Evolutionary conservation across 2,888 invertebrate genomes (phyloP).

Genomic region (Drosophila nr. perissopoda): DNA sequence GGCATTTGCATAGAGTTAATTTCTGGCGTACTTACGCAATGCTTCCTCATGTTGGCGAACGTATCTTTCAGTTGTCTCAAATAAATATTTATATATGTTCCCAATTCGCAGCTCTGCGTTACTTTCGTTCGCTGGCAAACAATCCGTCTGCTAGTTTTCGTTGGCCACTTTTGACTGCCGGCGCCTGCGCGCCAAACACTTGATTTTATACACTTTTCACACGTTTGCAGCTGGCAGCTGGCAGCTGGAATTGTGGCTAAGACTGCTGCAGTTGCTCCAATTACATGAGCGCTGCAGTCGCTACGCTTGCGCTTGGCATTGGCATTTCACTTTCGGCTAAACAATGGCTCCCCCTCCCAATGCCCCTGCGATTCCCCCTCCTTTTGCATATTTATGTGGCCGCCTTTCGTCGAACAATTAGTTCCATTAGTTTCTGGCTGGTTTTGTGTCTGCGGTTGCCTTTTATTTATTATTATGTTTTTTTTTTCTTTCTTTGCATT

Average conservation of each 20-base stretch:
- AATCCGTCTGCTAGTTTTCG: conserved; percentile 43
- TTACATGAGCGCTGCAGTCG: conserved; percentile 58
- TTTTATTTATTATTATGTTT: conserved; percentile 7
- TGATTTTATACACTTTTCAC: conserved; percentile 71
- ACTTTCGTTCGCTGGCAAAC: neutral
- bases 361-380: neutral
- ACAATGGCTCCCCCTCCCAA: conserved; percentile 48
- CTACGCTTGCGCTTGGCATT: conserved; percentile 71
- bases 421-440: conserved; percentile 74
- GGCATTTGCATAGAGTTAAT: conserved; percentile 37
- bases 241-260: conserved; percentile 2
- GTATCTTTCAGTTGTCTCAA: neutral
- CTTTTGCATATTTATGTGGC: conserved; percentile 52
- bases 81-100: conserved; percentile 11
- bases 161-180: conserved; percentile 62
- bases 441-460: conserved; percentile 35
- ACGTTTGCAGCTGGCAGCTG: conserved; percentile 20
- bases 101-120: conserved; percentile 10
- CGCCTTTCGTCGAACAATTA: conserved; percentile 76
- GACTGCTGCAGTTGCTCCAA: conserved; percentile 64
- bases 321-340: conserved; percentile 73
- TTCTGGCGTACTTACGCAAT: conserved; percentile 71
- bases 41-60: conserved; percentile 67
- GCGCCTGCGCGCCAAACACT: conserved; percentile 74
- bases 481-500: conserved; percentile 14